Evolutionary conservation across 2,888 invertebrate species (phyloP).

Genomic region (Notocelia uddmanniana): DNA sequence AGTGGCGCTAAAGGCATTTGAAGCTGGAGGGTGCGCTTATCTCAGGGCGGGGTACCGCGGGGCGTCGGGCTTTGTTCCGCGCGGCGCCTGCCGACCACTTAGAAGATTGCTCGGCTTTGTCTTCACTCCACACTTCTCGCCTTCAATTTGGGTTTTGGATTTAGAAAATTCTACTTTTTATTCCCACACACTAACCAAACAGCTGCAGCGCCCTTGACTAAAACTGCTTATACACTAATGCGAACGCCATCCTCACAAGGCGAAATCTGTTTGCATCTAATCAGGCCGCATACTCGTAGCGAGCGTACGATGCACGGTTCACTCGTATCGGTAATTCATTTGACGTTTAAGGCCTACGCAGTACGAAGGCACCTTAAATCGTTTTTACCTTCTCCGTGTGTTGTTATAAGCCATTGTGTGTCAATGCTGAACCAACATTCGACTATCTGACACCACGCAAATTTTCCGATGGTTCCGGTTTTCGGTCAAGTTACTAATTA

Average conservation of each 20-base stretch:
- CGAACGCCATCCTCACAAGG: constrained; percentile 48
- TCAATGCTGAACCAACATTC: constrained; percentile 68
- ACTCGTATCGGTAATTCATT: constrained; percentile 61
- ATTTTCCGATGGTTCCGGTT: constrained; percentile 42
- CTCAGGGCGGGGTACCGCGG: constrained; percentile 56
- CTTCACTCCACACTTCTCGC: constrained; percentile 69
- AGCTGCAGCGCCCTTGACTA: constrained; percentile 27
- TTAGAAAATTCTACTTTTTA: constrained; percentile 49
- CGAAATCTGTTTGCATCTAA: constrained; percentile 53
- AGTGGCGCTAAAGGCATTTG: constrained; percentile 71
- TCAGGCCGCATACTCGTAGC: constrained; percentile 51
- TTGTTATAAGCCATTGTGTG: constrained; percentile 70
- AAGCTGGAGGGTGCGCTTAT: constrained; percentile 73
- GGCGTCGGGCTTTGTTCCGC: constrained; percentile 66
- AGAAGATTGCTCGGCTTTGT: constrained; percentile 81
- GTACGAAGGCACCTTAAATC: constrained; percentile 68
- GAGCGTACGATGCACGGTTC: constrained; percentile 52
- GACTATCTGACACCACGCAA: constrained; percentile 55
- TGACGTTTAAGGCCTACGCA: constrained; percentile 62
- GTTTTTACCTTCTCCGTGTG: constrained; percentile 69
- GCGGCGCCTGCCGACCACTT: constrained; percentile 77
- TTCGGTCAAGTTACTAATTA: constrained; percentile 21
- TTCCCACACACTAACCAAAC: neutral
- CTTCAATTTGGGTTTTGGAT: constrained; percentile 70
- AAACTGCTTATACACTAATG: constrained; percentile 21